These are phyloP conservation scores for Coregonus sp. DNA, from an alignment of 2,797 vertebrate species.

Conservation along the genomic window DNA sequence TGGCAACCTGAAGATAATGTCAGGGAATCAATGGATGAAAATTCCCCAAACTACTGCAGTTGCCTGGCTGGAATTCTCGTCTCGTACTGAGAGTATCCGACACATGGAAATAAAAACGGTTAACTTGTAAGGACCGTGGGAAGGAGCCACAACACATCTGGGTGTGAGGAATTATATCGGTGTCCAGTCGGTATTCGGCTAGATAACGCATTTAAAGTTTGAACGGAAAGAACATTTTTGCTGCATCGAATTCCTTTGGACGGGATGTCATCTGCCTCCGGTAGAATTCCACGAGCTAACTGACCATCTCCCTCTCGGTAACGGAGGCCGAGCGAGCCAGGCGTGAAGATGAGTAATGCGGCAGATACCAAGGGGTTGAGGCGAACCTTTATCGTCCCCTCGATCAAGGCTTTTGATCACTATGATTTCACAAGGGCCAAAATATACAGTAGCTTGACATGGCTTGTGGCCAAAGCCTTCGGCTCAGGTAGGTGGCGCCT, in stretches of 20 bases:
- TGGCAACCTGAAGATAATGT: constrained; percentile 50
- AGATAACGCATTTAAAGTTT: constrained; percentile 42
- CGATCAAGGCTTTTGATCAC: constrained; percentile 93
- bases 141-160: constrained; percentile 10
- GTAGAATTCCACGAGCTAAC: constrained; percentile 62
- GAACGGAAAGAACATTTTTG: constrained; percentile 50
- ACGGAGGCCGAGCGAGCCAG: constrained; percentile 24
- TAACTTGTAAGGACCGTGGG: constrained; percentile 25
- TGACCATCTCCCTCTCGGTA: constrained; percentile 52
- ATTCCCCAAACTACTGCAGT: constrained; percentile 53
- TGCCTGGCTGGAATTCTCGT: constrained; percentile 32
- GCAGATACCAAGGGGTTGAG: constrained; percentile 80
- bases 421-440: constrained; percentile 96
- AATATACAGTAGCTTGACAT: constrained; percentile 92
- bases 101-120: constrained; percentile 42
- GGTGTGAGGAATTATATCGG: background rate
- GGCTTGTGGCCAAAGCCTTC: constrained; percentile 98
- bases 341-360: constrained; percentile 83
- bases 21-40: constrained; percentile 62
- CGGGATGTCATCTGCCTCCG: constrained; percentile 58
- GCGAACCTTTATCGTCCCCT: constrained; percentile 92
- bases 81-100: constrained; percentile 17
- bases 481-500: constrained; percentile 89
- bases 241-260: constrained; percentile 71
- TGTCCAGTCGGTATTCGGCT: constrained; percentile 30